phyloP scores from a whole-genome alignment of 2,888 invertebrate genomes.

The Platycheirus albimanus region DNA sequence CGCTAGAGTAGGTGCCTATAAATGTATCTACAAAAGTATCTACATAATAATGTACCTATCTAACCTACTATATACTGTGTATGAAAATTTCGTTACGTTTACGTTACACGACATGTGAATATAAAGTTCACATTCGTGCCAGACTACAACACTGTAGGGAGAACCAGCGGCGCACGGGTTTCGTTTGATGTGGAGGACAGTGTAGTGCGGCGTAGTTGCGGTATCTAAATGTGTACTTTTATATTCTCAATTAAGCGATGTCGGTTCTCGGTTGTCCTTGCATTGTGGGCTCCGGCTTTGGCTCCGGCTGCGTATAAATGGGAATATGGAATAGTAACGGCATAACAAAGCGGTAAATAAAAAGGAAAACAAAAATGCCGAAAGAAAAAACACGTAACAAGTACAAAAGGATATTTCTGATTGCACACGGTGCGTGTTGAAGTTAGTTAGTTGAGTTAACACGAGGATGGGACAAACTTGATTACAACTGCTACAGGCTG shows the following conservation, averaged over 20 bases:
- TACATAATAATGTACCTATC: no score
- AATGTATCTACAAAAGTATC: no score
- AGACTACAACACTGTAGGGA: background rate
- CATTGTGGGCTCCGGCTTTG: constrained; percentile 44
- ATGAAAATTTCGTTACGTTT: constrained; percentile 45
- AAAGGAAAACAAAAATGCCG: constrained; percentile 9
- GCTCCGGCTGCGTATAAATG: no score
- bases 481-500: constrained; percentile 53
- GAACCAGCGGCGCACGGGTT: no score
- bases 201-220: background rate
- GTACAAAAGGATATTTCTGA: constrained; percentile 68
- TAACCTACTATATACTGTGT: no score
- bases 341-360: constrained; percentile 40
- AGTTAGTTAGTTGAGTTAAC: constrained; percentile 55
- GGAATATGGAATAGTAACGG: constrained; percentile 61
- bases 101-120: constrained; percentile 34
- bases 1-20: background rate
- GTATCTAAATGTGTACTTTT: constrained; percentile 58
- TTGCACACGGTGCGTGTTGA: constrained; percentile 70
- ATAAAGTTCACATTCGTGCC: constrained; percentile 39
- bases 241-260: constrained; percentile 70
- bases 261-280: constrained; percentile 70
- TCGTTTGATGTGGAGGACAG: background rate
- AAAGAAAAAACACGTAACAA: constrained; percentile 9
- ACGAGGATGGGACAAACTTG: constrained; percentile 50